Conservation (phyloP, 2,888 invertebrate genomes). For the Amphimallon solstitiale region DNA sequence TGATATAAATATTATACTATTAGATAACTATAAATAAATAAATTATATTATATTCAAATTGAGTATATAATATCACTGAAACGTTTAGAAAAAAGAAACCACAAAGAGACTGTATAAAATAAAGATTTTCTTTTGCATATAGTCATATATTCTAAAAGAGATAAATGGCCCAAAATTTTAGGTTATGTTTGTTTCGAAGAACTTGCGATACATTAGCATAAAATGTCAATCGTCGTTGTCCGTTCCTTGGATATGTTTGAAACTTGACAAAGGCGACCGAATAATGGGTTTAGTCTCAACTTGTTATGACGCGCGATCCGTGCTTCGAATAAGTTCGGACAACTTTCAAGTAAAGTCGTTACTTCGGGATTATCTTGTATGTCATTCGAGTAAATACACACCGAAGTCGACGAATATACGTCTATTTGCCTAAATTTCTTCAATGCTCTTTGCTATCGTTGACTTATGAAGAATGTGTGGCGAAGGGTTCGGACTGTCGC, state of each 20-base stretch:
- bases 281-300: constrained; percentile 58
- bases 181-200: constrained; percentile 50
- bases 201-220: constrained; percentile 53
- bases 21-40: too few species aligned
- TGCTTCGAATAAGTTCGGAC: constrained; percentile 50
- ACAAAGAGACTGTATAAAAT: not conserved
- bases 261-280: constrained; percentile 55
- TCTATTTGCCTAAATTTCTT: constrained; percentile 41
- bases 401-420: constrained; percentile 42
- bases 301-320: constrained; percentile 56
- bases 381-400: constrained; percentile 47
- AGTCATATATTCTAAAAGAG: constrained; percentile 5
- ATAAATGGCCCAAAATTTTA: constrained; percentile 39
- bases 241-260: constrained; percentile 48
- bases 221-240: constrained; percentile 55
- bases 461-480: not conserved
- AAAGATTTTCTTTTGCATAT: not conserved
- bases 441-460: not conserved
- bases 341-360: constrained; percentile 46
- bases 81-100: not conserved
- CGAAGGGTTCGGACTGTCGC: not conserved
- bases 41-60: too few species aligned
- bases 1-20: too few species aligned
- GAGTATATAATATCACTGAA: too few species aligned
- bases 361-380: constrained; percentile 48